A percentile compares a stretch with the other conserved stretches of the same genome.
Conservation (phyloP, 2,888 invertebrate genomes). For the Lamellibrachia satsuma region DNA sequence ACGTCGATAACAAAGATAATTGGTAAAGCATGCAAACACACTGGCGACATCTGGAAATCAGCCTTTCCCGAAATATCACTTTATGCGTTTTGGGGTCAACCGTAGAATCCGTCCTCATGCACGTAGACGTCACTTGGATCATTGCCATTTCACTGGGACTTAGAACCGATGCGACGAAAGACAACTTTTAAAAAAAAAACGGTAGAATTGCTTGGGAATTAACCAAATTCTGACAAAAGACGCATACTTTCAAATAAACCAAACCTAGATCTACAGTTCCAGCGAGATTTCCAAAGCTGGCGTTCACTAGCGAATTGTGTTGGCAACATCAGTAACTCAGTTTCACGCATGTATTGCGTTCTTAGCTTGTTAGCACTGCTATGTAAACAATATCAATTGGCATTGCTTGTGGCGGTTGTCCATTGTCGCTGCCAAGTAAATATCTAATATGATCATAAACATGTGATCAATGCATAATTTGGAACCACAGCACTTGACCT, state of each 20-base stretch:
- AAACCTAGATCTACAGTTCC: not conserved
- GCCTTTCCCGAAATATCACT: no score
- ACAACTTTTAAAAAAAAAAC: no score
- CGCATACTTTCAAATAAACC: not conserved
- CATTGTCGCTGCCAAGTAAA: not conserved
- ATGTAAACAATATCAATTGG: not conserved
- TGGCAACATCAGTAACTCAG: not conserved
- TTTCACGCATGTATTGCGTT: conserved; percentile 1
- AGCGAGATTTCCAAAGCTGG: not conserved
- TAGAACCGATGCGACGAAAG: no score
- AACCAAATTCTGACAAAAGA: no score
- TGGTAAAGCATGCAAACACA: no score
- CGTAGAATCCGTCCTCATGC: no score
- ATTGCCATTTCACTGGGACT: not conserved
- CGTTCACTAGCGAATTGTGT: not conserved
- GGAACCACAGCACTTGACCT: not conserved
- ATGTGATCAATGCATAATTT: not conserved
- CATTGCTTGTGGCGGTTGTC: not conserved
- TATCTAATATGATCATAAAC: not conserved
- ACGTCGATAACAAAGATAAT: no score
- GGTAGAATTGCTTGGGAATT: not conserved
- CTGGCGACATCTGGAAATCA: no score
- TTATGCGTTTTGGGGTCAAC: no score
- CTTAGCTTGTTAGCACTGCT: not conserved
- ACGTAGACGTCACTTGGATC: not conserved